These are phyloP conservation scores for Brachionus plicatilis DNA, from an alignment of 1,140 invertebrate genomes.

Conservation along the genomic window DNA sequence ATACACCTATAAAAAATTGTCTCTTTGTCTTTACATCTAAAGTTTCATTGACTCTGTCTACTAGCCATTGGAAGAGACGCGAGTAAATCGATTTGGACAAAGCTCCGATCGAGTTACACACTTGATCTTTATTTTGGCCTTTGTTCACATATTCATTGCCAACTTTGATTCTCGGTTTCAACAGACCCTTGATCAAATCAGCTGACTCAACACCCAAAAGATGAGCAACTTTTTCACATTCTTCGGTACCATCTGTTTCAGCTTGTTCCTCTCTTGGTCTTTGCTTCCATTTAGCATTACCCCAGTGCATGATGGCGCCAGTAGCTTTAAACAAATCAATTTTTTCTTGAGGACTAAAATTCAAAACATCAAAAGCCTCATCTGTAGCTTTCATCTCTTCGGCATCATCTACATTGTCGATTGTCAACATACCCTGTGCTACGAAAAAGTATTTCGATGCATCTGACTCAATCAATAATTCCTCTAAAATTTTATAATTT, in stretches of 20 bases:
- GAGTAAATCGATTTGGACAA: conserved; percentile 95
- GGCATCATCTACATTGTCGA: conserved; percentile 89
- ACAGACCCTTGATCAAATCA: conserved; percentile 61
- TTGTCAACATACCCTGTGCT: conserved; percentile 91
- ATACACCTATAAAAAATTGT: conserved; percentile 96
- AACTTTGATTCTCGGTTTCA: conserved; percentile 63
- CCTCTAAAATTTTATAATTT: conserved; percentile 61
- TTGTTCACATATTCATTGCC: conserved; percentile 92
- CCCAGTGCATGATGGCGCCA: conserved; percentile 93
- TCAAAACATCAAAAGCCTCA: conserved; percentile 95
- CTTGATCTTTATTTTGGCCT: conserved; percentile 91
- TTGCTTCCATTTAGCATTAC: conserved; percentile 99
- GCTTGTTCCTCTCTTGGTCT: conserved; percentile 98
- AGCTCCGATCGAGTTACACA: conserved; percentile 86
- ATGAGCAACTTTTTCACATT: conserved; percentile 86
- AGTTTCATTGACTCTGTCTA: conserved; percentile 96
- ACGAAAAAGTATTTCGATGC: conserved; percentile 81
- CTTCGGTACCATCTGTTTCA: conserved; percentile 91
- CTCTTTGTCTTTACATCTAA: conserved; percentile 95
- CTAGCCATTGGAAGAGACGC: conserved; percentile 91
- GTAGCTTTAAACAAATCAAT: conserved; percentile 93
- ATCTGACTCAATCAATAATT: conserved; percentile 76
- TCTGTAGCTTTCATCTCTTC: conserved; percentile 88
- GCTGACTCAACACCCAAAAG: conserved; percentile 66
- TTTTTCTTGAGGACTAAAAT: conserved; percentile 92